Conservation (phyloP, 2,797 vertebrate species). For the Sebastes taczanowskii region DNA sequence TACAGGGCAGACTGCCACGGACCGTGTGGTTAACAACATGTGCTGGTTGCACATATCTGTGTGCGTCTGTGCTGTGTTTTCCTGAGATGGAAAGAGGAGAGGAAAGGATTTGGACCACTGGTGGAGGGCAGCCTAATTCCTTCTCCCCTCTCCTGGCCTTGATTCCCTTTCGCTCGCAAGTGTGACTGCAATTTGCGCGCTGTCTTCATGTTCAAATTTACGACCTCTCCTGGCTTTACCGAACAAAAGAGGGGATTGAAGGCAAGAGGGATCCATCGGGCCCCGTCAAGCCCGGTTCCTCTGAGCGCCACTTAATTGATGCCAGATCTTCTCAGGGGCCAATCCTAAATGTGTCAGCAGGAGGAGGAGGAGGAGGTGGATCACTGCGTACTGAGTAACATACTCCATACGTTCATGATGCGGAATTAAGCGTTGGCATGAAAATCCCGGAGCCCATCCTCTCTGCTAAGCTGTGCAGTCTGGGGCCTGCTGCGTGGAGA, state of each 20-base stretch:
- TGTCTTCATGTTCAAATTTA: slow-evolving; percentile 83
- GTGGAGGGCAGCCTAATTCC: slow-evolving; percentile 65
- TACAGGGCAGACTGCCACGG: slow-evolving; percentile 15
- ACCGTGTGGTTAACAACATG: slow-evolving; percentile 38
- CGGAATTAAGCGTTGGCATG: slow-evolving; percentile 68
- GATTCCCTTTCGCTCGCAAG: slow-evolving; percentile 67
- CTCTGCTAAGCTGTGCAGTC: slow-evolving; percentile 35
- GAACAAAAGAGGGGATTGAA: slow-evolving; percentile 81
- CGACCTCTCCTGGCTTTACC: slow-evolving; percentile 70
- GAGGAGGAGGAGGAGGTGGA: slow-evolving; percentile 51
- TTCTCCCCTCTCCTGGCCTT: slow-evolving; percentile 64
- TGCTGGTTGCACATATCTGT: slow-evolving; percentile 25
- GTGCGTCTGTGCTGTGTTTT: slow-evolving; percentile 18
- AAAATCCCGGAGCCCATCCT: slow-evolving; percentile 55
- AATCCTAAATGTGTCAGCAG: slow-evolving; percentile 56
- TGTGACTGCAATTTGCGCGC: slow-evolving; percentile 84
- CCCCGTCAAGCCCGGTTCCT: slow-evolving; percentile 71
- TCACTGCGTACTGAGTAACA: slow-evolving; percentile 55
- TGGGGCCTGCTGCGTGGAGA: slow-evolving; percentile 46
- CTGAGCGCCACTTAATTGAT: slow-evolving; percentile 78
- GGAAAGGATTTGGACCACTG: slow-evolving; percentile 50
- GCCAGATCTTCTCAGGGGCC: slow-evolving; percentile 78
- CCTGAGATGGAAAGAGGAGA: slow-evolving; percentile 45
- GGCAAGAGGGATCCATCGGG: slow-evolving; percentile 71
- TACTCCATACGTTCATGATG: slow-evolving; percentile 62